These are phyloP conservation scores for Mastomys natalensis DNA, from an alignment of 2,113 vertebrate species.

Conservation along the genomic window DNA sequence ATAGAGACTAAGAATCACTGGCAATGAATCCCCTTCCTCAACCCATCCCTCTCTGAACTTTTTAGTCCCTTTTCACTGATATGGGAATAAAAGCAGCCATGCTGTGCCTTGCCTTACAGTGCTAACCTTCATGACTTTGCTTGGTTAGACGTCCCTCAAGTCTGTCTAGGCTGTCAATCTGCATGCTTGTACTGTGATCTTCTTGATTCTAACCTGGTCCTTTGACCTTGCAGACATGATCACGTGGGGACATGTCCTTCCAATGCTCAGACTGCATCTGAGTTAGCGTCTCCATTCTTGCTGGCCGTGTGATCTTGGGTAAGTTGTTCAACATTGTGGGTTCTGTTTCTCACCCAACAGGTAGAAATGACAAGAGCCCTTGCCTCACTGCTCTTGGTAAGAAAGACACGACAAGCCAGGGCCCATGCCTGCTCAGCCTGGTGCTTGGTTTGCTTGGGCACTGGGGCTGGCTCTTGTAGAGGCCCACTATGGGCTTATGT, in stretches of 20 bases:
- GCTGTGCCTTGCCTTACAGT: background rate
- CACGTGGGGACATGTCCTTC: background rate
- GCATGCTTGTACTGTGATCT: background rate
- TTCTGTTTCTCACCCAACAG: background rate
- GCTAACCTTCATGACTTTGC: background rate
- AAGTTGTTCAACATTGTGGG: background rate
- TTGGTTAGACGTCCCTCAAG: background rate
- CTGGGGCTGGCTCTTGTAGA: background rate
- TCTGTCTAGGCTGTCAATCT: background rate
- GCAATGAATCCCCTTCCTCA: background rate
- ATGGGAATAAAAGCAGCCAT: background rate
- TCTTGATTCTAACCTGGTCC: background rate
- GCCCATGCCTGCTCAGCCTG: background rate
- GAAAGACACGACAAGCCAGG: background rate
- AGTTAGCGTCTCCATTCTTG: background rate
- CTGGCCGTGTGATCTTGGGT: accelerated
- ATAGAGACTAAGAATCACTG: background rate
- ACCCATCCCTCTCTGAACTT: background rate
- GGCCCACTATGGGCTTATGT: accelerated
- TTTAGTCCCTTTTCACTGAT: background rate
- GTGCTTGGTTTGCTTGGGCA: background rate
- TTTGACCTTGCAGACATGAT: background rate
- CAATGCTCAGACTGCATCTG: accelerated
- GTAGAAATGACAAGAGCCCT: accelerated
- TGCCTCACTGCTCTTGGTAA: background rate